Conservation (phyloP, 2,888 invertebrate genomes). For the Kryphioiulus occultus region DNA sequence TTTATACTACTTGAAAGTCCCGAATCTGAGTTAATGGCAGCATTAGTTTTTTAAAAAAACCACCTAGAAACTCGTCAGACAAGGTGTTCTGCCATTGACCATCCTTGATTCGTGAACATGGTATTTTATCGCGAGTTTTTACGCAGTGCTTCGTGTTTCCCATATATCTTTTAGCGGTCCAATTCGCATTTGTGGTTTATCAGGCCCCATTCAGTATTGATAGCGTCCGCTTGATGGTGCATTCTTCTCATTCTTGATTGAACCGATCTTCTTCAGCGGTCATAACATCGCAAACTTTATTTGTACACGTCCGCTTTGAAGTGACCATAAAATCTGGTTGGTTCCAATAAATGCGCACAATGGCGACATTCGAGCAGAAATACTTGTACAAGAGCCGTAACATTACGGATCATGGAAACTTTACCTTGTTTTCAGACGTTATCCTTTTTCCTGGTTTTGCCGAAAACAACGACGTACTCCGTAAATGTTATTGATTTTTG, state of each 20-base stretch:
- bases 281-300: constrained; percentile 2
- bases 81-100: not conserved
- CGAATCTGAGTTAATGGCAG: not conserved
- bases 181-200: not conserved
- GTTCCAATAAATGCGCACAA: constrained; percentile 13
- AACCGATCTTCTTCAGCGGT: not conserved
- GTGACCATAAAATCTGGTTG: not conserved
- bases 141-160: not conserved
- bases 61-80: not conserved
- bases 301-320: constrained; percentile 4
- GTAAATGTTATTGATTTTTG: constrained; percentile 2
- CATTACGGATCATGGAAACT: not conserved
- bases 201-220: not conserved
- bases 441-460: not conserved
- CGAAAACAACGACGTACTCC: not conserved
- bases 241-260: constrained; percentile 21
- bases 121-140: not conserved
- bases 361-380: not conserved
- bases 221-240: not conserved
- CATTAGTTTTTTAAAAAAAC: not conserved
- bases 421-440: not conserved
- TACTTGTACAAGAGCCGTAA: not conserved
- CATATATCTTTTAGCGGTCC: not conserved
- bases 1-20: not conserved
- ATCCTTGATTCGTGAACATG: not conserved